Evolutionary conservation across 2,797 vertebrate species (phyloP), one percentile per base, ranked within the genome.

Genomic region (Tangara arthus): DNA sequence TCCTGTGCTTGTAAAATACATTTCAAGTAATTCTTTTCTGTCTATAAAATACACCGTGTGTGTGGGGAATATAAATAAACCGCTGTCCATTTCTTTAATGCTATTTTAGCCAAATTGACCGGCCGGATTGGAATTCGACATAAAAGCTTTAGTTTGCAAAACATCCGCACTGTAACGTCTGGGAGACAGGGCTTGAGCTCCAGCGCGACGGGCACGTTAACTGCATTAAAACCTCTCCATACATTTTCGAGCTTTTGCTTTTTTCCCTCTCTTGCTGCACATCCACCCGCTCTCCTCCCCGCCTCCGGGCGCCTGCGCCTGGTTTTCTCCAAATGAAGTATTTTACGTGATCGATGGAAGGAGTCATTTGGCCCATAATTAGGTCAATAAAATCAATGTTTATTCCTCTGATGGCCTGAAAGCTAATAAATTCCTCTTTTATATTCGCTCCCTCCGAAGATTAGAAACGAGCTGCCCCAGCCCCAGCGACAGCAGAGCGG

Each of bases 341-440:
- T 97, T 97, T 86, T 92, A 60, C 89, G 86, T 97, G 97, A 98
- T 97, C 91, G 86, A 98, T 97, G 96, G 92, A 94, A 95, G 93
- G 95, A 97, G 97, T 96, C 92, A 97, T 96, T 94, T 83, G 96
- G 96, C 95, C 96, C 96, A 94, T 96, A 75, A 77, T 90, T 97
- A 97, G 98, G 96, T 98, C 97, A 97, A 87, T 94, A 87, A 96
- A 96, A 97, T 98, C 97, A 95, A 97, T 97, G 95, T 87, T 87
- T 96, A 97, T 97, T 95, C 93, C 91, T 87, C 82, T 71, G 89
- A 91, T 93, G 86, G 91, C 75, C 84, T 94, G 72, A 92, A 96
- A 97, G 95, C 90, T 93, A 97, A 97, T 97, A 97, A 95, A 96
- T 96, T 90, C 82, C 94, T 87, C 76, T 83, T 96, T 95, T 94